These are phyloP conservation scores for Laothoe populi DNA, from an alignment of 2,888 invertebrate species.

Conservation along the genomic window DNA sequence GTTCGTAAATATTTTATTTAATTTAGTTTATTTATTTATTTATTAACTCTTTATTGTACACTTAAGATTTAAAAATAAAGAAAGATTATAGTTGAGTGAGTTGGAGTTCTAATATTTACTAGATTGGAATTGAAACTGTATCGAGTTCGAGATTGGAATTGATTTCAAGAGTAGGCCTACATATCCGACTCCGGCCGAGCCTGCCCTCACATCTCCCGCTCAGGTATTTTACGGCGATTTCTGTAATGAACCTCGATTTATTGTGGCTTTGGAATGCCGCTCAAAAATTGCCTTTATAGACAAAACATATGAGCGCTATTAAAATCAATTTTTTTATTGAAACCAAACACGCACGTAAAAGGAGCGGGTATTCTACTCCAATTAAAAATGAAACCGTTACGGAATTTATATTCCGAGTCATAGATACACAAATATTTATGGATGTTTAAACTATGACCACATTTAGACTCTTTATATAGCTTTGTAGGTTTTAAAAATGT, in stretches of 20 bases:
- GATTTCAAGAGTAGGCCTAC: no score
- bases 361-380: conserved; percentile 55
- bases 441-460: conserved; percentile 38
- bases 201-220: conserved; percentile 63
- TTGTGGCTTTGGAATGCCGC: conserved; percentile 68
- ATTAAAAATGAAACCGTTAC: conserved; percentile 50
- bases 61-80: no score
- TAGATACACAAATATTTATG: conserved; percentile 63
- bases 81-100: no score
- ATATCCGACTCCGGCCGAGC: conserved; percentile 36
- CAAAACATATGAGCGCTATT: conserved; percentile 68
- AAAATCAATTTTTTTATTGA: conserved; percentile 66
- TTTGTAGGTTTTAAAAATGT: conserved; percentile 29
- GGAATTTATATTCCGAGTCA: conserved; percentile 47
- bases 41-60: no score
- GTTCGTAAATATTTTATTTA: no score
- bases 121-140: no score
- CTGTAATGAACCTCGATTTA: conserved; percentile 80
- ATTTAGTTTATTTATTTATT: no score
- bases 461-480: conserved; percentile 31
- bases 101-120: no score
- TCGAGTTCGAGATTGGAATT: no score
- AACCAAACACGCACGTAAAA: conserved; percentile 58
- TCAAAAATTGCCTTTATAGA: conserved; percentile 69
- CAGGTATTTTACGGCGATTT: conserved; percentile 80